phyloP scores from a whole-genome alignment of 2,888 invertebrate genomes.

The Tromatobia lineatoria region DNA sequence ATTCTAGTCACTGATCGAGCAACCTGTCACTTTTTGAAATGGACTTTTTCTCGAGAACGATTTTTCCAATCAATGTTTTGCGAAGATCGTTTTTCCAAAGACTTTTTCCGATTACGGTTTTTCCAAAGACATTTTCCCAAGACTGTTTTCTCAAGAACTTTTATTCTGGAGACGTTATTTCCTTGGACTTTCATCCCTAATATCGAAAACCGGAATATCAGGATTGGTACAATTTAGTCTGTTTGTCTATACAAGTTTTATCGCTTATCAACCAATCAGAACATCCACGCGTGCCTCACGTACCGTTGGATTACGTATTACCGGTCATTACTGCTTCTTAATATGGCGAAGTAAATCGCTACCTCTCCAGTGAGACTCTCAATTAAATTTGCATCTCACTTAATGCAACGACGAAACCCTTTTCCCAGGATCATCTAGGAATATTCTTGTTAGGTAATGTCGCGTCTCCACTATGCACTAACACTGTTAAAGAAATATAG shows the following conservation, averaged over 20 bases:
- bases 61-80: too few relatives aligned
- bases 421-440: not conserved
- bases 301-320: slow-evolving; percentile 66
- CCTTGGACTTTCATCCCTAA: not conserved
- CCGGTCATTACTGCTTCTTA: slow-evolving; percentile 67
- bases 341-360: slow-evolving; percentile 57
- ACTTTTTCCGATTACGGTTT: too few relatives aligned
- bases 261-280: slow-evolving; percentile 41
- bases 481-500: too few relatives aligned
- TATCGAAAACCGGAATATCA: not conserved
- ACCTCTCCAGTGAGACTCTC: slow-evolving; percentile 51
- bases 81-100: too few relatives aligned
- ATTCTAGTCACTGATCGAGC: not conserved
- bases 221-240: not conserved
- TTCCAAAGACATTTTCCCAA: too few relatives aligned
- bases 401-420: slow-evolving; percentile 14
- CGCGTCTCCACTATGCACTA: not conserved
- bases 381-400: slow-evolving; percentile 68
- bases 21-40: not conserved
- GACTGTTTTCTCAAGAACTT: too few relatives aligned
- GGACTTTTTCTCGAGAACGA: too few relatives aligned
- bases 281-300: slow-evolving; percentile 56
- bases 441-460: not conserved
- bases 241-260: slow-evolving; percentile 48
- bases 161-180: too few relatives aligned